Evolutionary conservation across 1,140 invertebrate species (phyloP).

Genomic region (Sitophilus oryzae): DNA sequence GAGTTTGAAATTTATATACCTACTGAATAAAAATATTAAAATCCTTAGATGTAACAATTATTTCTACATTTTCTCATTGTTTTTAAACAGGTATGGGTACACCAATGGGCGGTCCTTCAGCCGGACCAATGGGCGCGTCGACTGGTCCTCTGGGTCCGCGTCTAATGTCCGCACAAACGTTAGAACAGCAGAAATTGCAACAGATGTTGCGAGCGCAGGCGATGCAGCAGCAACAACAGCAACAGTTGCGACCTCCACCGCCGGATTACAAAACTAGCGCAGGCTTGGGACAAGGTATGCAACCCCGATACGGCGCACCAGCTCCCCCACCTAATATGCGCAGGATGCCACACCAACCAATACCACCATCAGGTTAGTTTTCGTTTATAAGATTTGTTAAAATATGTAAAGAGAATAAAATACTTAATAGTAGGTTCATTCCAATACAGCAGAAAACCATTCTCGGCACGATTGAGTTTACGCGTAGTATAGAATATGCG

Average conservation of each 20-base stretch:
- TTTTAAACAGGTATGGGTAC: conserved; percentile 10
- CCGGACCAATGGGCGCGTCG: conserved; percentile 24
- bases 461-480: too few relatives aligned
- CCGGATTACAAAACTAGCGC: conserved; percentile 68
- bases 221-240: conserved; percentile 31
- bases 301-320: conserved; percentile 35
- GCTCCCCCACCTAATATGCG: conserved; percentile 52
- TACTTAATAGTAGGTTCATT: too few relatives aligned
- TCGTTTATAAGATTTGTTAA: too few relatives aligned
- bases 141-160: conserved; percentile 18
- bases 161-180: conserved; percentile 28
- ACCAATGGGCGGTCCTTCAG: conserved; percentile 31
- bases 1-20: background rate
- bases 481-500: too few relatives aligned
- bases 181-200: conserved; percentile 41
- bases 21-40: too few relatives aligned
- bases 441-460: too few relatives aligned
- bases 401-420: too few relatives aligned
- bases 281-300: conserved; percentile 56
- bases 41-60: too few relatives aligned
- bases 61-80: background rate
- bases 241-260: conserved; percentile 57
- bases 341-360: conserved; percentile 58
- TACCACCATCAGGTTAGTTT: conserved; percentile 56
- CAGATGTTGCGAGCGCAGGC: conserved; percentile 21